Conservation (phyloP, 2,888 invertebrate genomes). For the Leuctra nigra region DNA sequence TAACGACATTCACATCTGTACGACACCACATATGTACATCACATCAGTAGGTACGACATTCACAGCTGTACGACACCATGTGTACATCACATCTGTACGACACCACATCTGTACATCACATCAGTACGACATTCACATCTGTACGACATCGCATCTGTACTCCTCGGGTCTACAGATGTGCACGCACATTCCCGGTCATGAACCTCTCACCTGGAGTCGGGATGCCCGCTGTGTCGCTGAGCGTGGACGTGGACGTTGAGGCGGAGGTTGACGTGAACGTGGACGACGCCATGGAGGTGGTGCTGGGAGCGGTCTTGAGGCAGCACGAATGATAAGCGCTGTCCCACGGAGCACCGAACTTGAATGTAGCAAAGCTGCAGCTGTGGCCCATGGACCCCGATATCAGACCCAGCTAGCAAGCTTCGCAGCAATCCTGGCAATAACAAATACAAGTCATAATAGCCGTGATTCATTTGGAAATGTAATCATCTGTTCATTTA, state of each 20-base stretch:
- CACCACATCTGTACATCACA: too few species aligned
- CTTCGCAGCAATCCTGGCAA: slow-evolving; percentile 53
- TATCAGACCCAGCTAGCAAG: slow-evolving; percentile 49
- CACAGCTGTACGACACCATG: too few species aligned
- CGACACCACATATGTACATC: too few species aligned
- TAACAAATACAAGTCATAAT: background rate
- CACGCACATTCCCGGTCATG: too few species aligned
- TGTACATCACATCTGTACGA: too few species aligned
- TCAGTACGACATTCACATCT: too few species aligned
- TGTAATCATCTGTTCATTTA: too few species aligned
- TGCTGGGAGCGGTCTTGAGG: slow-evolving; percentile 36
- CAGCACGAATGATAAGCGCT: slow-evolving; percentile 58
- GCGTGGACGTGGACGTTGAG: slow-evolving; percentile 6
- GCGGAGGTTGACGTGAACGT: slow-evolving; percentile 13
- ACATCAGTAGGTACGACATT: too few species aligned
- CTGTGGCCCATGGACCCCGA: slow-evolving; percentile 42
- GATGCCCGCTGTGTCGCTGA: background rate
- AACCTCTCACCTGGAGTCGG: slow-evolving; percentile 19
- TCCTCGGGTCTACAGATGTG: too few species aligned
- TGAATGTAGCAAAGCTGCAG: slow-evolving; percentile 48
- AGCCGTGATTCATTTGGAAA: background rate
- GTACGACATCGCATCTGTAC: too few species aligned
- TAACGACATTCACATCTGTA: too few species aligned
- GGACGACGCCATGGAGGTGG: slow-evolving; percentile 9
- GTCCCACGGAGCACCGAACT: slow-evolving; percentile 52